Base-by-base conservation (phyloP, 1,140 invertebrate genomes). In the Magallana ariakensis region DNA sequence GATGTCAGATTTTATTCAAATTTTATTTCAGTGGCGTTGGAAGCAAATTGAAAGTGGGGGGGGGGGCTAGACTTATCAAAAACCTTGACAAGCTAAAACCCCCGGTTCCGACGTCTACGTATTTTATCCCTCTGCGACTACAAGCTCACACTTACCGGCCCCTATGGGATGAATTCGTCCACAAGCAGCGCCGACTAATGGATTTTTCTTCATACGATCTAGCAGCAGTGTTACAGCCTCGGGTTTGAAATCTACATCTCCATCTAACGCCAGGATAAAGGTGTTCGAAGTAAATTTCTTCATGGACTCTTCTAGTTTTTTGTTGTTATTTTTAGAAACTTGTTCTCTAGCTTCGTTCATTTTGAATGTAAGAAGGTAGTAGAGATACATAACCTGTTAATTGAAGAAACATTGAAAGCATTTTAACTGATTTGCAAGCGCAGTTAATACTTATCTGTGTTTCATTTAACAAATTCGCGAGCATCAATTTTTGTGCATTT, bases 331-430 rank as follows among this genome's bases (percentile, higher is more conserved):
- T 46, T 46, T 62, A 15, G n/a, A n/a, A n/a, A 22, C 46, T 1
- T 55, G 46, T 22, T 33, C 84, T 54, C 55, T 81, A 16, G 9
- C 96, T 13, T 75, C 66, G 22, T 33, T 75, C 66, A 75, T 92
- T 46, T 94, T 93, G 89, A 95, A 95, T 0, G 96, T 96, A 5
- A 96, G 94, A 11, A 96, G 90, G 90, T 96, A 96, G 91, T 96
- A 96, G 95, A 96, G 96, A 90, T 96, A 96, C 96, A 96, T 96
- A 2, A 96, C 94, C 95, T 95, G 80, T 22, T 88, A 66, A 10
- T 75, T 33, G 26, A 85, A 84, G 33, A 46, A 46, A 46, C 33
- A 46, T 46, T 46, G 33, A 46, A 46, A 46, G 2, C 33, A 46
- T 46, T 46, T 4, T 46, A 46, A 46, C 33, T 46, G 2, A 46